These are phyloP conservation scores for Heterodera carotae DNA, from an alignment of 1,140 invertebrate species.

Conservation along the genomic window DNA sequence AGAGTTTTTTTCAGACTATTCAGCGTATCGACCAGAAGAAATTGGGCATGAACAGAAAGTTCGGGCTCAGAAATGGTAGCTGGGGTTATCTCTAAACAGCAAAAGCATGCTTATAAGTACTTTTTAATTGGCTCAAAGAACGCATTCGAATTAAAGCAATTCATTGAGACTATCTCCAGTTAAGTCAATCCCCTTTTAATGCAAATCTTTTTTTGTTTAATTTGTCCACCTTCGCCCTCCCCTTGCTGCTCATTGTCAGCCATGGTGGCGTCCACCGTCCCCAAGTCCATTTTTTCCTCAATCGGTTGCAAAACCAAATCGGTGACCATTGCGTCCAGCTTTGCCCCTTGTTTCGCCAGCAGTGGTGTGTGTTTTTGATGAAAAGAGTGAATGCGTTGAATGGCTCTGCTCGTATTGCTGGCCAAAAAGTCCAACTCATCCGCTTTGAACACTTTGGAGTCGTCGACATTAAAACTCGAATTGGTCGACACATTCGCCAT, in stretches of 20 bases:
- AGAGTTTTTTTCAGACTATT: conserved; percentile 44
- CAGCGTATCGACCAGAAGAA: conserved; percentile 36
- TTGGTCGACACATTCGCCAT: background rate
- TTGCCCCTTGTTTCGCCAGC: conserved; percentile 44
- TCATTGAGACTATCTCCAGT: too few species aligned
- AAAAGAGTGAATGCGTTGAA: conserved; percentile 30
- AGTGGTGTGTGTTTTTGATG: conserved; percentile 38
- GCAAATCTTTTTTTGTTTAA: too few species aligned
- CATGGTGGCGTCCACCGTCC: conserved; percentile 13
- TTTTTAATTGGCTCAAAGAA: too few species aligned
- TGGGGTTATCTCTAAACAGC: background rate
- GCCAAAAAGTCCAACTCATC: conserved; percentile 24
- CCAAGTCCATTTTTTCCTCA: conserved; percentile 27
- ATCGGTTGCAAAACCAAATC: conserved; percentile 46
- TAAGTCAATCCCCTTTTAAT: too few species aligned
- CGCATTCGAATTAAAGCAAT: too few species aligned
- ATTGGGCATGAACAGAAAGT: conserved; percentile 54
- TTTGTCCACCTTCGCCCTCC: conserved; percentile 5
- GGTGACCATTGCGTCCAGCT: conserved; percentile 32
- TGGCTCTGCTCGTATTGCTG: conserved; percentile 24
- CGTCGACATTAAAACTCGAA: background rate
- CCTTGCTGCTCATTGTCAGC: background rate
- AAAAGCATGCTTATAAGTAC: background rate
- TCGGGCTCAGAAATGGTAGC: conserved; percentile 5
- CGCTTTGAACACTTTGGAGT: conserved; percentile 4